Conservation (phyloP, 2,888 invertebrate genomes). For the Epistrophe eligans region DNA sequence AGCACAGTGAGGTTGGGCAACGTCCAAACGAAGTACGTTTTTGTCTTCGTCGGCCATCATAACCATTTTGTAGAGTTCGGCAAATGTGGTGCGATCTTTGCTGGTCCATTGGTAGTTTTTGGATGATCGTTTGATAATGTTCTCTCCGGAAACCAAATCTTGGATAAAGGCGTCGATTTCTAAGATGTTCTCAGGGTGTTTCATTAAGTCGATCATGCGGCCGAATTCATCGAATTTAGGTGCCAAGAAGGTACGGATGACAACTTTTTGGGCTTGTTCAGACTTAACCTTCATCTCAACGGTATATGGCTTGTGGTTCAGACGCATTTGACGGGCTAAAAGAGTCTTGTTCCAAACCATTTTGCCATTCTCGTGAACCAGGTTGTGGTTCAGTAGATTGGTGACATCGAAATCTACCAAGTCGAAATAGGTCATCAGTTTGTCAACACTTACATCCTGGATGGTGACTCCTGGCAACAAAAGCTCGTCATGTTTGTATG, state of each 20-base stretch:
- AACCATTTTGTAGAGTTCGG: constrained; percentile 81
- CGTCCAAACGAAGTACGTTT: constrained; percentile 85
- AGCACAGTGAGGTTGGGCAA: constrained; percentile 86
- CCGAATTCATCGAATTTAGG: constrained; percentile 87
- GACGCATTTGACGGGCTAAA: constrained; percentile 86
- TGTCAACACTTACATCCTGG: constrained; percentile 86
- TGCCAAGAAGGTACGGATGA: constrained; percentile 87
- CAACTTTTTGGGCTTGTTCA: constrained; percentile 85
- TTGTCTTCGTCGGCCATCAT: constrained; percentile 85
- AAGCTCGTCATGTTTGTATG: constrained; percentile 87
- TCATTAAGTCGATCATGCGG: constrained; percentile 84
- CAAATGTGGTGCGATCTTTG: constrained; percentile 85
- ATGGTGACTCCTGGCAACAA: constrained; percentile 87
- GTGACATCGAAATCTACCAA: constrained; percentile 86
- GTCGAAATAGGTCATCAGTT: constrained; percentile 88
- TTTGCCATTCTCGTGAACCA: constrained; percentile 70
- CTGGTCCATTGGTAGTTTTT: constrained; percentile 81
- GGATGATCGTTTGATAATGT: constrained; percentile 77
- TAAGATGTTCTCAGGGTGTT: constrained; percentile 86
- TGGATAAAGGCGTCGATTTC: constrained; percentile 87
- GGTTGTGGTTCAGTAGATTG: constrained; percentile 76
- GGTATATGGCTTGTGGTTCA: constrained; percentile 88
- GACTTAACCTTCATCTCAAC: constrained; percentile 86
- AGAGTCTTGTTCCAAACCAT: constrained; percentile 80
- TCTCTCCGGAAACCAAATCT: constrained; percentile 85